Evolutionary conservation across 2,113 vertebrate species (phyloP).

Genomic region (Herpetotheres cachinnans): DNA sequence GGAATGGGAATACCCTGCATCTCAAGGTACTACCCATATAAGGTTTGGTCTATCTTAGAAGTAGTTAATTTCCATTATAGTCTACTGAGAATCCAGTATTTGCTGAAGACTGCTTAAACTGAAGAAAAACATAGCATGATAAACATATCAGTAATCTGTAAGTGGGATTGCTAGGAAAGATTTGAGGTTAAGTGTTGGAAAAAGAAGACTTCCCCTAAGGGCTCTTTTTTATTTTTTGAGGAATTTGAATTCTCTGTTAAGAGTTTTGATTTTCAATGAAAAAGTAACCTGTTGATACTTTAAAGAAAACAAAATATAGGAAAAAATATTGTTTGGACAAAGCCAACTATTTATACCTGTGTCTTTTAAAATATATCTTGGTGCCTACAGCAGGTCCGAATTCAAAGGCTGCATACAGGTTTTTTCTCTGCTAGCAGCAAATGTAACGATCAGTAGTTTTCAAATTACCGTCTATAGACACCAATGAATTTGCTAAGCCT

Average conservation of each 20-base stretch:
- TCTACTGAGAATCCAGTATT: not conserved
- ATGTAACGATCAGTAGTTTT: not conserved
- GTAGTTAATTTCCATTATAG: not conserved
- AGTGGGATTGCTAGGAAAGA: not conserved
- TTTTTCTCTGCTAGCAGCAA: not conserved
- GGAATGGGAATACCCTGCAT: not conserved
- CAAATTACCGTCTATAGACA: not conserved
- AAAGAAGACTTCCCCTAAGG: not conserved
- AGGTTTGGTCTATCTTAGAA: not conserved
- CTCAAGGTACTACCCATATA: not conserved
- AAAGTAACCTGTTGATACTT: not conserved
- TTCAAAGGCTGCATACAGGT: not conserved
- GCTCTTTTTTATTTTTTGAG: not conserved
- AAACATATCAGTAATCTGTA: not conserved
- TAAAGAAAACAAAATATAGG: not conserved
- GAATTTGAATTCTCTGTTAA: not conserved
- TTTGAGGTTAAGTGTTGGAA: not conserved
- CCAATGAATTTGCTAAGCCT: not conserved
- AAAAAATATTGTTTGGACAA: not conserved
- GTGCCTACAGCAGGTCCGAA: not conserved
- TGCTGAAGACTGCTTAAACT: not conserved
- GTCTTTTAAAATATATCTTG: not conserved
- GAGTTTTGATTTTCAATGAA: not conserved
- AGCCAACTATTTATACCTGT: not conserved
- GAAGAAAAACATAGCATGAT: not conserved